These are phyloP conservation scores for Helicoverpa zea DNA, from an alignment of 1,140 invertebrate genomes.

Conservation along the genomic window DNA sequence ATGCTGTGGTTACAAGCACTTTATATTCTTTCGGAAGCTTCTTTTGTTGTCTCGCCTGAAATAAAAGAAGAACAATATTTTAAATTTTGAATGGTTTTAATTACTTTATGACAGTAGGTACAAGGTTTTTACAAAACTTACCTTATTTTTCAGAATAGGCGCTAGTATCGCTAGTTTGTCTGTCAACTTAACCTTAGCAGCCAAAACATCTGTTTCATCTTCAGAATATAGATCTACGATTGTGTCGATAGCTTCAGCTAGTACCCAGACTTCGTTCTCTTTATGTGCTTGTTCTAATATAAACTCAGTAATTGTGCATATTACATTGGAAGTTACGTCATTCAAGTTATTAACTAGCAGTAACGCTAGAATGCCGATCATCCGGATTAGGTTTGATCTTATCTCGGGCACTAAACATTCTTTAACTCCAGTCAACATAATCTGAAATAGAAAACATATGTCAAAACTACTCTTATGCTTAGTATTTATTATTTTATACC, in stretches of 20 bases:
- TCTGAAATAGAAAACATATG: slow-evolving; percentile 71
- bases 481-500: no score
- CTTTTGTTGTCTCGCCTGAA: slow-evolving; percentile 89
- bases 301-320: slow-evolving; percentile 83
- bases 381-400: slow-evolving; percentile 90
- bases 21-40: slow-evolving; percentile 89
- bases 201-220: slow-evolving; percentile 90
- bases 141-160: slow-evolving; percentile 90
- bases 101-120: neutral
- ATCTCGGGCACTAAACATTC: slow-evolving; percentile 88
- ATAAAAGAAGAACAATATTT: neutral
- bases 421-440: slow-evolving; percentile 88
- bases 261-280: slow-evolving; percentile 89
- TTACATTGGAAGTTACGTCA: slow-evolving; percentile 71
- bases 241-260: slow-evolving; percentile 91
- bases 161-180: slow-evolving; percentile 87
- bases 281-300: slow-evolving; percentile 86
- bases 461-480: no score
- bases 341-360: slow-evolving; percentile 76
- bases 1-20: slow-evolving; percentile 90
- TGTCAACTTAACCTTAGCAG: slow-evolving; percentile 88
- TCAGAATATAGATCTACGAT: slow-evolving; percentile 93
- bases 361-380: slow-evolving; percentile 88
- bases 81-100: neutral
- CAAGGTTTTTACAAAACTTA: slow-evolving; percentile 67